These are phyloP conservation scores for Eumacrocentrus americanus DNA, from an alignment of 2,888 invertebrate species.

Conservation along the genomic window DNA sequence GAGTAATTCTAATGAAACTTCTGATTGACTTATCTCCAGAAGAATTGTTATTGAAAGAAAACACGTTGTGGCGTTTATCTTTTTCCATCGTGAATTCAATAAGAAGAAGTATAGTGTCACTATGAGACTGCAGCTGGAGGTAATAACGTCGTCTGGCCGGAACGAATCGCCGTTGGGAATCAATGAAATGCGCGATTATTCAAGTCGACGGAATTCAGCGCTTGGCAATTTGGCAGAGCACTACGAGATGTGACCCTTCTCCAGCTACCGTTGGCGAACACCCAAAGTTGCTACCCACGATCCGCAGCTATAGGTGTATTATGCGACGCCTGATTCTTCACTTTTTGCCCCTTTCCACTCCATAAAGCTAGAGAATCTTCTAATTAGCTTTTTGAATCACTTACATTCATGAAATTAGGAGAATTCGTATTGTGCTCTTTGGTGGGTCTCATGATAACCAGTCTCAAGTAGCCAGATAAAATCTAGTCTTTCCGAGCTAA, in stretches of 20 bases:
- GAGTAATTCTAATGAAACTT: too few species aligned
- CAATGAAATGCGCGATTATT: slow-evolving; percentile 46
- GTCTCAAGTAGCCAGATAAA: too few species aligned
- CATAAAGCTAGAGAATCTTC: neutral
- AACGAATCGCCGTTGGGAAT: slow-evolving; percentile 38
- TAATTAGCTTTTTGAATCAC: slow-evolving; percentile 8
- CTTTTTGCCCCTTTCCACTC: neutral
- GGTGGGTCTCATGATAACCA: too few species aligned
- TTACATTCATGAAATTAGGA: neutral
- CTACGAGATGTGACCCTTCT: slow-evolving; percentile 21
- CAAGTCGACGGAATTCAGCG: slow-evolving; percentile 40
- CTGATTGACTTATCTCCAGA: too few species aligned
- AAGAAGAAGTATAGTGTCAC: too few species aligned
- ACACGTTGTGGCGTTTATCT: too few species aligned
- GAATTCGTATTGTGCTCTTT: too few species aligned
- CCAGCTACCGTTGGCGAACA: slow-evolving; percentile 38
- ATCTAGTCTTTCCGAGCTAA: too few species aligned
- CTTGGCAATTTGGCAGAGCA: slow-evolving; percentile 50
- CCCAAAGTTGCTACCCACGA: slow-evolving; percentile 39
- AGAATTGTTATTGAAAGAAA: slow-evolving; percentile 19
- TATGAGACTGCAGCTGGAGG: slow-evolving; percentile 12
- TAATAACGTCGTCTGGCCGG: slow-evolving; percentile 22
- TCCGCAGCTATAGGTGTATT: neutral
- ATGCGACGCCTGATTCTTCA: neutral
- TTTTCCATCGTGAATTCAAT: too few species aligned